These are phyloP conservation scores for Pterocles orientalis DNA, from an alignment of 2,113 vertebrate species.

Conservation along the genomic window DNA sequence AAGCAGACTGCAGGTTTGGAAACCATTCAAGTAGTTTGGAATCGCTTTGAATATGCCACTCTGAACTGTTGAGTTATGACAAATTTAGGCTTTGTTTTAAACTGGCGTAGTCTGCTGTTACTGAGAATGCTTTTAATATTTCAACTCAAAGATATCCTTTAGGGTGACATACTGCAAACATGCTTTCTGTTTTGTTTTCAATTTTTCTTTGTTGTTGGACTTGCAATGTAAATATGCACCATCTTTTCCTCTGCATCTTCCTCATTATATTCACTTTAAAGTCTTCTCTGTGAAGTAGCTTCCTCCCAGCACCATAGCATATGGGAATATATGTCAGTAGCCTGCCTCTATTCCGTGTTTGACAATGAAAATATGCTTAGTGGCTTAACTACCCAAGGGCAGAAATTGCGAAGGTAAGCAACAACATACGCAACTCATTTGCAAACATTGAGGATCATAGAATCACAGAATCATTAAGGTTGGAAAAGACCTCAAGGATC, in stretches of 20 bases:
- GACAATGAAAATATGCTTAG: not conserved
- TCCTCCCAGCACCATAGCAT: not conserved
- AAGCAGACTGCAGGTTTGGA: not conserved
- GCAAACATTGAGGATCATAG: not conserved
- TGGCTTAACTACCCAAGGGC: not conserved
- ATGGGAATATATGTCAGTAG: not conserved
- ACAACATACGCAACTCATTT: not conserved
- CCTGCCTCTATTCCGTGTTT: not conserved
- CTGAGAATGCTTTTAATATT: slow-evolving; percentile 23
- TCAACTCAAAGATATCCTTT: slow-evolving; percentile 23
- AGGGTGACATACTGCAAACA: not conserved
- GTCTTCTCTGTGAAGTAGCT: not conserved
- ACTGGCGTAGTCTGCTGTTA: slow-evolving; percentile 19
- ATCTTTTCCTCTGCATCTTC: not conserved
- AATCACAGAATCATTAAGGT: too few relatives aligned
- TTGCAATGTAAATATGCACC: slow-evolving; percentile 25
- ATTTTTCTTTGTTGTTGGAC: slow-evolving; percentile 61
- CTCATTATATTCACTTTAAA: slow-evolving; percentile 7
- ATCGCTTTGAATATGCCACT: not conserved
- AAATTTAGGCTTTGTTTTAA: slow-evolving; percentile 56
- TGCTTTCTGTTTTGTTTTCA: slow-evolving; percentile 62
- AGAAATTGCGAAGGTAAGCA: not conserved
- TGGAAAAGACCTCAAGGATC: too few relatives aligned
- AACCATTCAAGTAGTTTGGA: slow-evolving; percentile 16
- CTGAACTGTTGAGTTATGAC: slow-evolving; percentile 43